phyloP scores from a whole-genome alignment of 2,888 invertebrate species.

The Troides aeacus region DNA sequence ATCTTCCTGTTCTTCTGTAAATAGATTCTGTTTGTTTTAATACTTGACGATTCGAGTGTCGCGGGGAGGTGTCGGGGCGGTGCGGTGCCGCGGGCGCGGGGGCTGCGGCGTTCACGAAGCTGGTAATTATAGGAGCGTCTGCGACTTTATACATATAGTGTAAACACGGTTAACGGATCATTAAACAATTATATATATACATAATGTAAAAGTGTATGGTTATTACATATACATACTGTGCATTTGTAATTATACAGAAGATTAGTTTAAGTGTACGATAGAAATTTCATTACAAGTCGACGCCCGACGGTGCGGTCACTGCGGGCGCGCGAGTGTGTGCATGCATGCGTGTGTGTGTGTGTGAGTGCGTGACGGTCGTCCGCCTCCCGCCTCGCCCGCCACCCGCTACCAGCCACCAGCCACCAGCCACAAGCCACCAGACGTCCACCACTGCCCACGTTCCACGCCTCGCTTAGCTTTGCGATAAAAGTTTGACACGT shows the following conservation, averaged over 20 bases:
- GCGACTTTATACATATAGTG: no score
- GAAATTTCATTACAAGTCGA: conserved; percentile 55
- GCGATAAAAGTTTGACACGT: no score
- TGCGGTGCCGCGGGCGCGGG: conserved; percentile 65
- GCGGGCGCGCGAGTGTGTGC: no score
- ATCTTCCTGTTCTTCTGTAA: conserved; percentile 43
- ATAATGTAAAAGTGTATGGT: conserved; percentile 73
- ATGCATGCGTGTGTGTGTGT: no score
- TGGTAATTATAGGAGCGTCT: no score
- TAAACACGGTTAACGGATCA: conserved; percentile 23
- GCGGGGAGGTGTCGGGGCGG: conserved; percentile 19
- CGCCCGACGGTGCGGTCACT: no score
- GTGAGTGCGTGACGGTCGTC: no score
- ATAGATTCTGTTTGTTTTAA: conserved; percentile 32
- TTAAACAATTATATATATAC: conserved; percentile 56
- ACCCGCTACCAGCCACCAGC: no score
- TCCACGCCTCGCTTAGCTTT: no score
- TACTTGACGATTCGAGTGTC: conserved; percentile 15
- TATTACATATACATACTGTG: conserved; percentile 69
- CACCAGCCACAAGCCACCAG: no score
- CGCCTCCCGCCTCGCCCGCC: no score
- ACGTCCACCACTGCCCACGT: no score
- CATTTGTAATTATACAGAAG: conserved; percentile 76
- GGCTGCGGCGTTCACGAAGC: conserved; percentile 89
- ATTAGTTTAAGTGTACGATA: conserved; percentile 69